Base-by-base conservation (phyloP, 2,113 vertebrate genomes). In the Tyto alba region DNA sequence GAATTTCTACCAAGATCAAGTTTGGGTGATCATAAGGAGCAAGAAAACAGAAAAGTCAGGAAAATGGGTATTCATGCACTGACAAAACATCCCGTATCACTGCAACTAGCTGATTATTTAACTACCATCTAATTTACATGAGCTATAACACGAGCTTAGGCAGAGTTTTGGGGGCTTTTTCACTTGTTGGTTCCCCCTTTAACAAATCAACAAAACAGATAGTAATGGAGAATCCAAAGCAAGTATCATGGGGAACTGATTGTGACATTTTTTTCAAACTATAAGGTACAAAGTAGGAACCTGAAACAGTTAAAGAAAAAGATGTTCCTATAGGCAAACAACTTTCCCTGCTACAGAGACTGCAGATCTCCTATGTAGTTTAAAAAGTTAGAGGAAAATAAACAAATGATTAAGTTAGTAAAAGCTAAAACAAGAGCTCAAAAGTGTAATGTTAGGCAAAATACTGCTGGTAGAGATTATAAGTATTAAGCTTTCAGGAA, bases 401-500 rank as follows among this genome's bases (percentile, higher is more conserved):
- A 90, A 53, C 15, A 81, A 75, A 79, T 34, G 18, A 10, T 84
- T 41, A 75, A 60, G 27, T 53, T 73, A 45, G 10, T n/a, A 53
- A 78, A 77, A 81, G 40, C 50, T 85, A 47, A 81, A 94, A 89
- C 40, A 85, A 81, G 53, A 86, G 26, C 38, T 79, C 57, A 34
- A 26, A 74, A 93, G 75, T 30, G n/a, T 30, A 77, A 63, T 66
- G 21, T 79, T 82, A 77, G 32, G 48, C 38, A 91, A 67, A 90
- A 81, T 56, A 73, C n/a, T 91, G 30, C 63, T 63, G 48, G 34
- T 41, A 85, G 18, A 97, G n/a, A 59, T 93, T 40, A 19, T 74
- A 72, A 91, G 66, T 29, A 52, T 63, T 89, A 80, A 97, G 85
- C 34, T 82, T 93, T 66, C 66, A 85, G 90, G 55, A 92, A 73